Conservation (phyloP, 2,888 invertebrate genomes). For the Drosophila lacicola region DNA sequence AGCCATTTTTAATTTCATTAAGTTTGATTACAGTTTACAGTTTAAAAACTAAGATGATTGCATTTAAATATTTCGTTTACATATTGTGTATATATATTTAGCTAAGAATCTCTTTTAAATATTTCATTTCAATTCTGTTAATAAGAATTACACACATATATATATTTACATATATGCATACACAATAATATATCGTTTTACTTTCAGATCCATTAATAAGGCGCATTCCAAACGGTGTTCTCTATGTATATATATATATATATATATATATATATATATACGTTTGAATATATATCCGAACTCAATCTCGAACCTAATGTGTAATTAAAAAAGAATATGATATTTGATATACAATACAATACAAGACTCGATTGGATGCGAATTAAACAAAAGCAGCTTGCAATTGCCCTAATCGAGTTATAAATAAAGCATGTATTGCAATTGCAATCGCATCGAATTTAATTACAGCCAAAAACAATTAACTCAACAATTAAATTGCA, state of each 20-base stretch:
- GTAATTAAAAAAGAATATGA: conserved; percentile 66
- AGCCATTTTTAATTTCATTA: conserved; percentile 76
- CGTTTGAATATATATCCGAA: conserved; percentile 45
- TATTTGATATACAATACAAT: conserved; percentile 51
- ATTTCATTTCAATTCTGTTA: conserved; percentile 42
- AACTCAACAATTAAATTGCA: conserved; percentile 68
- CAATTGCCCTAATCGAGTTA: conserved; percentile 43
- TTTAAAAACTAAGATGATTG: conserved; percentile 75
- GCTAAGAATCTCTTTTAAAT: conserved; percentile 68
- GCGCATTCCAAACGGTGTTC: conserved; percentile 75
- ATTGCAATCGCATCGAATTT: conserved; percentile 33
- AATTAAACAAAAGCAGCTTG: conserved; percentile 21
- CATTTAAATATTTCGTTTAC: conserved; percentile 71
- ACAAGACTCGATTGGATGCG: conserved; percentile 12
- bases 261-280: neutral
- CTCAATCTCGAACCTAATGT: conserved; percentile 69
- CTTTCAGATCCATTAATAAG: conserved; percentile 79
- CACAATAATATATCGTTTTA: conserved; percentile 41
- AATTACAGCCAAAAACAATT: conserved; percentile 71
- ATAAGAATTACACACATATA: conserved; percentile 38
- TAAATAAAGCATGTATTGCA: conserved; percentile 36
- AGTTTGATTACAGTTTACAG: conserved; percentile 72
- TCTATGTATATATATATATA: conserved; percentile 27
- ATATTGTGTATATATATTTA: conserved; percentile 63
- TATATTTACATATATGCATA: conserved; percentile 47